Evolutionary conservation across 2,797 vertebrate genomes (phyloP), one percentile per base, ranked within the genome.

Genomic region (Alosa sapidissima): DNA sequence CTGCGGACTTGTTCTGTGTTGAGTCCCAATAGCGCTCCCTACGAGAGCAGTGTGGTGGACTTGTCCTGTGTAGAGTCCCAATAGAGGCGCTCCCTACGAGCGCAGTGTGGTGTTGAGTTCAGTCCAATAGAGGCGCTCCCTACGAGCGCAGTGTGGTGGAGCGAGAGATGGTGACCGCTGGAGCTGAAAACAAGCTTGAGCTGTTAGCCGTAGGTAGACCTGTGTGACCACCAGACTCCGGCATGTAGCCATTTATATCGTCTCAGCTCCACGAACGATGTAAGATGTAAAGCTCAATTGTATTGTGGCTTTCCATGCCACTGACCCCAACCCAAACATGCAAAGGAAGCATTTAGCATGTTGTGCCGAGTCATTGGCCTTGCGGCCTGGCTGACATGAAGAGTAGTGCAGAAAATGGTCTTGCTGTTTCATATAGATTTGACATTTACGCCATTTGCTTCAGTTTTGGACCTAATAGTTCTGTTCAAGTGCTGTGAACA

Each of bases 1-100:
- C 28, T 85, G 84, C 91, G 87, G 84, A 83, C 84, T 52, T 16
- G 49, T 86, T 88, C 87, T 89, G 85, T 89, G 88, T 91, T 91
- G 86, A 90, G 86, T 92, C 87, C 88, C 90, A 93, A 93, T 92
- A 78, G 87, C 85, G 81, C 89, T 87, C 90, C 91, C 93, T 91
- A 93, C 28, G 28, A 28, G 28, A 28, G 41, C 41, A 4, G 41
- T 41, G 4, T 41, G 41, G 41, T 41, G 41, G 91, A 89, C 28
- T 28, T 28, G 28, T 28, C 28, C 28, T 28, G 28, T 28, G 86
- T 87, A 58, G 88, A 72, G 82, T 68, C 28, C 81, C 90, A 93
- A 93, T 92, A 78, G 86, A 84, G 91, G 87, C 85, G 81, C 89
- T 87, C 90, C 91, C 93, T 91, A 93, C 28, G 28, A 28, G 28